Base-by-base conservation (phyloP, 2,113 vertebrate genomes). In the Charina bottae region DNA sequence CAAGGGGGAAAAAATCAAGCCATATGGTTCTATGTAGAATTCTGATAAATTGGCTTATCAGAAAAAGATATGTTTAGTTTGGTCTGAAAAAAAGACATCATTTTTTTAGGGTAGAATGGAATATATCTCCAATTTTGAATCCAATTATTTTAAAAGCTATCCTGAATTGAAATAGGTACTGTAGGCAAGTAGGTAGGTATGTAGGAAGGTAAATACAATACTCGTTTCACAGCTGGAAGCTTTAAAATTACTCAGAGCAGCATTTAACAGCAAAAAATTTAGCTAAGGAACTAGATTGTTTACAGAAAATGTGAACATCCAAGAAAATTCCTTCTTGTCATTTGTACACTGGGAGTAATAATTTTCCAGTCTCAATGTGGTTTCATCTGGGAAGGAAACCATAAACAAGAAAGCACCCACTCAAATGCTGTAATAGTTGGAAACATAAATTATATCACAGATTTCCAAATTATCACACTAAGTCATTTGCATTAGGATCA, bases 401-500 rank as follows among this genome's bases (percentile, higher is more conserved):
- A 87, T 59, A 49, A 15, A 90, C 46, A 84, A 49, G 15, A 10
- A 23, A 85, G 64, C 23, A 49, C 17, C 7, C 46, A 54, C 59
- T 85, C 42, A 85, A 60, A 83, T 24, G 21, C 89, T 78, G 12
- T 13, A 1, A 17, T 53, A 37, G 58, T 13, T 54, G 28, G 49
- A 85, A 37, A 33, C 6, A 85, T n/a, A 54, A 64, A 4, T 13
- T 6, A 46, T 89, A 42, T 26, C 26, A 42, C 12, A 84, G 72
- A 87, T 54, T 87, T 95, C 88, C 85, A 60, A 0, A 89, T 91
- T 90, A 13, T 19, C 87, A 58, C 49, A 60, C 87, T 62, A 83
- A 90, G 42, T 68, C 78, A 58, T 53, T 91, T 62, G 85, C 88
- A 90, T 87, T 87, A 93, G 90, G 64, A 88, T 78, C 28, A 89